Evolutionary conservation across 2,113 vertebrate genomes (phyloP).

Genomic region (Brachirus orientalis): DNA sequence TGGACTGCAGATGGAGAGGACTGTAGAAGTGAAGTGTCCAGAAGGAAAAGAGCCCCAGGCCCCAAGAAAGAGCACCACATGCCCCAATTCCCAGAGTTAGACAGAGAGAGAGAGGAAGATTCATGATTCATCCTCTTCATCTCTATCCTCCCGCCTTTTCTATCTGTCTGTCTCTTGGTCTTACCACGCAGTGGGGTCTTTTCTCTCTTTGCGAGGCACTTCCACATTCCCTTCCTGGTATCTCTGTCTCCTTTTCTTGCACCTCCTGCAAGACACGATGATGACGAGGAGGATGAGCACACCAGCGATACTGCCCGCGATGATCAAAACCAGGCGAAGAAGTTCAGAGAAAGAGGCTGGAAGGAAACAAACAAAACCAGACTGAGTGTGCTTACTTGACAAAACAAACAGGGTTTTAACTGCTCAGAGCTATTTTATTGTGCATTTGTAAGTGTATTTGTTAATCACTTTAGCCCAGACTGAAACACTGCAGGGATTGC

Average conservation of each 20-base stretch:
- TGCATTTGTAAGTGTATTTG: too few species aligned
- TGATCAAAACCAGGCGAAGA: slow-evolving; percentile 83
- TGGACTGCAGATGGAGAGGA: slow-evolving; percentile 20
- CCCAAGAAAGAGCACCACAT: slow-evolving; percentile 46
- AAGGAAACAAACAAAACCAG: neutral
- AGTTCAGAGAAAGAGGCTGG: slow-evolving; percentile 91
- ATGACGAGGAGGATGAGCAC: slow-evolving; percentile 83
- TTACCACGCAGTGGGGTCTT: slow-evolving; percentile 86
- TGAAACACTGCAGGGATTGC: too few species aligned
- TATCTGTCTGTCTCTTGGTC: slow-evolving; percentile 45
- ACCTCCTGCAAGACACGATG: slow-evolving; percentile 80
- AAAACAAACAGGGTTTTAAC: too few species aligned
- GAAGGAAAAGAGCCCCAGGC: slow-evolving; percentile 43
- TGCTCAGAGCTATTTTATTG: too few species aligned
- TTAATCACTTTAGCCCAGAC: too few species aligned
- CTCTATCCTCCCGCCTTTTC: slow-evolving; percentile 18
- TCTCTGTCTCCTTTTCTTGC: slow-evolving; percentile 68
- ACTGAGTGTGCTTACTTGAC: neutral
- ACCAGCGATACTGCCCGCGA: slow-evolving; percentile 83
- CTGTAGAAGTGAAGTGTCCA: slow-evolving; percentile 53
- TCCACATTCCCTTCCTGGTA: slow-evolving; percentile 58
- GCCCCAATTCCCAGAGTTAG: slow-evolving; percentile 48
- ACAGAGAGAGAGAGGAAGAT: slow-evolving; percentile 22
- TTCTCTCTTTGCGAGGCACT: slow-evolving; percentile 69
- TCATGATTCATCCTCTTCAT: slow-evolving; percentile 35